A percentile compares a stretch with the other conserved stretches of the same genome.
These are phyloP conservation scores for Sphyrna mokarran DNA, from an alignment of 2,113 vertebrate species.

Conservation along the genomic window DNA sequence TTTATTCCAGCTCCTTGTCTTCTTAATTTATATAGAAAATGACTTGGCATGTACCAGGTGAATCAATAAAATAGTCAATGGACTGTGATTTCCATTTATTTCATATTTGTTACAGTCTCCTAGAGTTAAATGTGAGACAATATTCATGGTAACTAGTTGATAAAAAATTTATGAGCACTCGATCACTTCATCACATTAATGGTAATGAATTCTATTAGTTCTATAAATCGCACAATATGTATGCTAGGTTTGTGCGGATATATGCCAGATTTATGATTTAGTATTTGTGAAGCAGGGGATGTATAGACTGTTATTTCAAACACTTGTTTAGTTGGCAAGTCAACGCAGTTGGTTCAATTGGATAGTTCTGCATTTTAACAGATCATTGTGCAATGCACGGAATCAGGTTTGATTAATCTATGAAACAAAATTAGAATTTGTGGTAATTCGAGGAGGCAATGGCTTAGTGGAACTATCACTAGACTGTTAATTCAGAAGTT, in stretches of 20 bases:
- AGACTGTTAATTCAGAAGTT: too few relatives aligned
- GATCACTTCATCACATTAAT: background rate
- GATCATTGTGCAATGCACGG: background rate
- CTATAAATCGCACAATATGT: background rate
- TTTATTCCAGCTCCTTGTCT: background rate
- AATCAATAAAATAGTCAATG: constrained; percentile 20
- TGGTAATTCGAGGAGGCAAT: background rate
- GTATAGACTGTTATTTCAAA: background rate
- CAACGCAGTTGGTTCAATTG: background rate
- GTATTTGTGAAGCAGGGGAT: background rate
- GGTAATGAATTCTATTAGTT: background rate
- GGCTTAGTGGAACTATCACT: too few relatives aligned
- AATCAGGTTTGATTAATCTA: background rate
- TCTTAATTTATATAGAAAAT: background rate
- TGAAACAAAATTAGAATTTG: background rate
- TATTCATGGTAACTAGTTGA: constrained; percentile 14
- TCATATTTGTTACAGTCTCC: background rate
- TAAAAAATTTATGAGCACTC: constrained; percentile 3
- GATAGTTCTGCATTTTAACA: background rate
- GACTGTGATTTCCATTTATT: constrained; percentile 8
- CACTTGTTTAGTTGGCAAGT: background rate
- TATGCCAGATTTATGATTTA: background rate
- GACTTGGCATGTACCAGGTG: background rate
- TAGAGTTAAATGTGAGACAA: background rate
- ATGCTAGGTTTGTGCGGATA: background rate